Evolutionary conservation across 2,113 vertebrate genomes (phyloP).

Genomic region (Centropus bengalensis): DNA sequence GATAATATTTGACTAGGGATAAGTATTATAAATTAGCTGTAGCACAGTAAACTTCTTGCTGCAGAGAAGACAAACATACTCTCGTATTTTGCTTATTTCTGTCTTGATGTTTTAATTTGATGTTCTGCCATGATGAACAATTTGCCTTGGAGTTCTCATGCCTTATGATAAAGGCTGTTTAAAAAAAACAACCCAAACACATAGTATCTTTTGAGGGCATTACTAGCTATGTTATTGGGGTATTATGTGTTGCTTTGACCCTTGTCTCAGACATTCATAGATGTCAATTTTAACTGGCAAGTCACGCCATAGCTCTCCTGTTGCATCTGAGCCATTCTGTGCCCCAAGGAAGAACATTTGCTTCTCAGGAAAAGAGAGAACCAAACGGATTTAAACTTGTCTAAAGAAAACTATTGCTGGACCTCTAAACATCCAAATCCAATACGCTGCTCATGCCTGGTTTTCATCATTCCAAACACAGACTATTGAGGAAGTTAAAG

Average conservation of each 20-base stretch:
- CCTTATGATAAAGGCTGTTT: conserved; percentile 71
- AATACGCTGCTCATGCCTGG: conserved; percentile 38
- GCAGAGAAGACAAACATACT: conserved; percentile 8
- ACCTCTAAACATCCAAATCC: conserved; percentile 54
- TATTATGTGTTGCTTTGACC: conserved; percentile 54
- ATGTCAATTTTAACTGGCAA: conserved; percentile 67
- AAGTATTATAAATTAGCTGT: conserved; percentile 17
- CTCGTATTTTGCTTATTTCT: conserved; percentile 53
- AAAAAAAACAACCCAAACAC: not conserved
- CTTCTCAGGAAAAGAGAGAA: conserved; percentile 64
- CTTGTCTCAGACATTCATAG: conserved; percentile 54
- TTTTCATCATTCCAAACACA: conserved; percentile 59
- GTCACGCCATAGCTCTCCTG: conserved; percentile 58
- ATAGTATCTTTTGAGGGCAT: conserved; percentile 39
- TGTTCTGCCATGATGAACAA: conserved; percentile 73
- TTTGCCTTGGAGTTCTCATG: conserved; percentile 73
- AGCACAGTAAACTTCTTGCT: conserved; percentile 42
- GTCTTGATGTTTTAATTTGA: conserved; percentile 55
- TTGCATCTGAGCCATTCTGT: conserved; percentile 64
- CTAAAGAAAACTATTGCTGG: conserved; percentile 55
- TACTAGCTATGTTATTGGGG: conserved; percentile 41
- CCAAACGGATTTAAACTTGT: conserved; percentile 62
- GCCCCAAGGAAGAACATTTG: conserved; percentile 62
- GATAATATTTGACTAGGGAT: conserved; percentile 35
- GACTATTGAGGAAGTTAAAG: conserved; percentile 63